Conservation (phyloP, 2,888 invertebrate species). For the Eueremaeus valkanovi region DNA sequence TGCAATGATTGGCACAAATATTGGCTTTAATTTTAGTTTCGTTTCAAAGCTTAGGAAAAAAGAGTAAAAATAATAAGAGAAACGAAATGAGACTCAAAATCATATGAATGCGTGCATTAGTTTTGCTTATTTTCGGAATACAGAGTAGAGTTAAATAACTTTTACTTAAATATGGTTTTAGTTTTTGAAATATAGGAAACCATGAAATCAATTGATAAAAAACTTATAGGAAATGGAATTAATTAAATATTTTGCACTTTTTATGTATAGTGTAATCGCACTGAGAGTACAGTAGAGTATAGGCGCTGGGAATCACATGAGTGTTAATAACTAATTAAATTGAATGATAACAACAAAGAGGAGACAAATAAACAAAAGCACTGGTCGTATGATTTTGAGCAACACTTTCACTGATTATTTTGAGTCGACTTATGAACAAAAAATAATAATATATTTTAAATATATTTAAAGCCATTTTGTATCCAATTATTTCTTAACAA, state of each 20-base stretch:
- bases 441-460: neutral
- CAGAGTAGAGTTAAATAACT: no score
- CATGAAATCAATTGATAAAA: neutral
- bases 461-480: neutral
- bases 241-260: no score
- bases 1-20: neutral
- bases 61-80: neutral
- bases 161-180: no score
- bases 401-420: neutral
- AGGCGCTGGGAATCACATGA: neutral
- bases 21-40: neutral
- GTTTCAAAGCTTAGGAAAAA: no score
- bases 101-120: no score
- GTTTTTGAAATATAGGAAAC: no score
- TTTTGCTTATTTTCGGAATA: no score
- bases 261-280: no score
- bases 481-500: neutral
- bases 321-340: conserved; percentile 1
- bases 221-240: neutral
- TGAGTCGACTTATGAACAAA: no score
- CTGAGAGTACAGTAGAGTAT: no score
- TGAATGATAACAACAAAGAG: neutral
- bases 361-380: neutral
- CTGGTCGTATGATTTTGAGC: neutral
- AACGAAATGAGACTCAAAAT: no score